Evolutionary conservation across 2,113 vertebrate genomes (phyloP).

Genomic region (Halichoerus grypus): DNA sequence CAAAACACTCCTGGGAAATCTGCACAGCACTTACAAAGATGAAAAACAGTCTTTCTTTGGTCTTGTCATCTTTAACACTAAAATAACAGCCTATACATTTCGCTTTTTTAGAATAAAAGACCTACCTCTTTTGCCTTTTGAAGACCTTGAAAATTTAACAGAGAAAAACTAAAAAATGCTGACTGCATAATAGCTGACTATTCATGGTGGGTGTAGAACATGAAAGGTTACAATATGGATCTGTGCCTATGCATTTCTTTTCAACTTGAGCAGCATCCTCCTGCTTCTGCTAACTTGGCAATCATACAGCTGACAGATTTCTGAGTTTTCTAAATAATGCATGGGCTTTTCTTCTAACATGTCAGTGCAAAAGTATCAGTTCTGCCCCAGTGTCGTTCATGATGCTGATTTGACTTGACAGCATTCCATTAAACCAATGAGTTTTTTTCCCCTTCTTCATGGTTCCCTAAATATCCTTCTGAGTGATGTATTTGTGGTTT

Average conservation of each 20-base stretch:
- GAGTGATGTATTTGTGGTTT: conserved; percentile 88
- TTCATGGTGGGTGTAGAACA: conserved; percentile 87
- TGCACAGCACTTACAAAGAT: conserved; percentile 53
- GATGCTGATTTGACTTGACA: conserved; percentile 93
- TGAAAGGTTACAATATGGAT: conserved; percentile 89
- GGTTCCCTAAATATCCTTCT: conserved; percentile 88
- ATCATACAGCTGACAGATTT: conserved; percentile 91
- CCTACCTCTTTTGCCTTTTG: conserved; percentile 82
- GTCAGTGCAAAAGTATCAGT: conserved; percentile 92
- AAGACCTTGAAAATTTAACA: conserved; percentile 86
- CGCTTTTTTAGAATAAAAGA: conserved; percentile 83
- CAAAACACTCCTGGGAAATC: conserved; percentile 71
- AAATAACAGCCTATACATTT: conserved; percentile 84
- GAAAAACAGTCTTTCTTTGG: conserved; percentile 72
- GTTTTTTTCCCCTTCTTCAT: conserved; percentile 85
- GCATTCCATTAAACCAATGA: conserved; percentile 94
- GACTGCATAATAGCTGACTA: conserved; percentile 88
- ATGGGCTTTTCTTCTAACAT: conserved; percentile 93
- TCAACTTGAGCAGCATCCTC: conserved; percentile 87
- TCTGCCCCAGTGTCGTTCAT: conserved; percentile 89
- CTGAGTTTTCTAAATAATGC: conserved; percentile 93
- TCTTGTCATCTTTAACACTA: conserved; percentile 81
- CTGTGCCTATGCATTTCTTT: conserved; percentile 87
- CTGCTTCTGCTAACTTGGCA: conserved; percentile 92
- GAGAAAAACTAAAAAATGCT: conserved; percentile 87